A percentile compares a stretch with the other conserved stretches of the same genome.
Conservation (phyloP, 2,797 vertebrate species). For the Vireo griseus region DNA sequence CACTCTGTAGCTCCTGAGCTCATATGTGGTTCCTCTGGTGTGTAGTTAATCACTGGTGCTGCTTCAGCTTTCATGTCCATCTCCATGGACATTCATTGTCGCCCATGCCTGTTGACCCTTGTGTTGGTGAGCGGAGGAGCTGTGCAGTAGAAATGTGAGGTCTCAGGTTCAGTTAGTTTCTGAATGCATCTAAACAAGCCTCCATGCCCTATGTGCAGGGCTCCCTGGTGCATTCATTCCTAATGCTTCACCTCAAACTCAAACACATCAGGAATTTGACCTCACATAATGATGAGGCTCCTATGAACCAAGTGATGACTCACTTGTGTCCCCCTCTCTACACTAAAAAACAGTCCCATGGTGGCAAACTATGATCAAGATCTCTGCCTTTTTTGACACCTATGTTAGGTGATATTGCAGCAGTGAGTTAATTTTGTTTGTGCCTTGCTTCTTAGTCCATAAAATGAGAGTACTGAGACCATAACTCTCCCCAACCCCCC, state of each 20-base stretch:
- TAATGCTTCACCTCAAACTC: not conserved
- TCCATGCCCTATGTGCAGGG: not conserved
- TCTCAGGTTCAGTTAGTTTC: not conserved
- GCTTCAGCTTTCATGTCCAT: not conserved
- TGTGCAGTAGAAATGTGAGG: not conserved
- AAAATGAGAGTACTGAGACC: not conserved
- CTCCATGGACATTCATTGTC: not conserved
- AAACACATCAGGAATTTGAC: not conserved
- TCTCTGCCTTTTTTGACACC: not conserved
- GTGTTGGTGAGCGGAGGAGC: not conserved
- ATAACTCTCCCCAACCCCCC: not conserved
- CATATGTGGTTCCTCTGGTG: not conserved
- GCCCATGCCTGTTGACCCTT: not conserved
- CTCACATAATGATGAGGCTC: not conserved
- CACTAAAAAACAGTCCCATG: not conserved
- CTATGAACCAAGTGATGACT: not conserved
- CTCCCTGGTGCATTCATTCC: not conserved
- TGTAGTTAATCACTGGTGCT: rapidly evolving
- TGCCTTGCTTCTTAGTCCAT: not conserved
- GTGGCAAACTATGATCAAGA: not conserved
- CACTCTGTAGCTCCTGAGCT: not conserved
- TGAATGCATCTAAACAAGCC: not conserved
- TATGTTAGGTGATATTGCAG: not conserved
- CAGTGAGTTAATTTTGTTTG: not conserved
- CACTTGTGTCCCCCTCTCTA: not conserved